phyloP scores from a whole-genome alignment of 2,888 invertebrate genomes.

The Agonopterix subpropinquella region DNA sequence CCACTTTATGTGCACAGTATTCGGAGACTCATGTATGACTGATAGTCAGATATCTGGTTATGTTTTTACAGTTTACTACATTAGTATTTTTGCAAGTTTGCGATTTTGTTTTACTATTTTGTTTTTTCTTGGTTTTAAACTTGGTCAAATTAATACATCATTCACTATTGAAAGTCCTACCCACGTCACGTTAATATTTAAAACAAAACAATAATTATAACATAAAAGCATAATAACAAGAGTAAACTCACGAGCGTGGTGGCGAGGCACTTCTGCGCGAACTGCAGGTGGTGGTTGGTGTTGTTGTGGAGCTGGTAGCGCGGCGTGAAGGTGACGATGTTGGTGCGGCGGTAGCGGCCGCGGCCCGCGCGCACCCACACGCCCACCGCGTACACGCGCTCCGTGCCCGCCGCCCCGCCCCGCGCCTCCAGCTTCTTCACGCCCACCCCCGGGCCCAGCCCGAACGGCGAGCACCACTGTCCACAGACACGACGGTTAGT shows the following conservation, averaged over 20 bases:
- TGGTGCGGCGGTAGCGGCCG: constrained; percentile 92
- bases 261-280: constrained; percentile 92
- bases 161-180: no score
- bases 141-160: no score
- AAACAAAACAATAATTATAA: no score
- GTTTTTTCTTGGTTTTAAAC: no score
- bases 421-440: constrained; percentile 76
- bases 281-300: constrained; percentile 84
- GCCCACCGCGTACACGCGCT: constrained; percentile 88
- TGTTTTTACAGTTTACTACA: no score
- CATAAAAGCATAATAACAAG: not conserved
- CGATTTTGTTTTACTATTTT: no score
- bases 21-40: no score
- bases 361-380: constrained; percentile 92
- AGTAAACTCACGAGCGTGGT: constrained; percentile 76
- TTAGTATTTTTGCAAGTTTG: no score
- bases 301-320: constrained; percentile 95
- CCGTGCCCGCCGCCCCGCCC: constrained; percentile 38
- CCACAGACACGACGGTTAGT: constrained; percentile 1
- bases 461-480: constrained; percentile 92
- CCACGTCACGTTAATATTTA: no score
- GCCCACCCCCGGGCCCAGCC: constrained; percentile 86
- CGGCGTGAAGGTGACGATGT: constrained; percentile 94
- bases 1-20: no score
- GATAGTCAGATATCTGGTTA: no score